These are phyloP conservation scores for Arge pagana DNA, from an alignment of 2,888 invertebrate species.

Conservation along the genomic window DNA sequence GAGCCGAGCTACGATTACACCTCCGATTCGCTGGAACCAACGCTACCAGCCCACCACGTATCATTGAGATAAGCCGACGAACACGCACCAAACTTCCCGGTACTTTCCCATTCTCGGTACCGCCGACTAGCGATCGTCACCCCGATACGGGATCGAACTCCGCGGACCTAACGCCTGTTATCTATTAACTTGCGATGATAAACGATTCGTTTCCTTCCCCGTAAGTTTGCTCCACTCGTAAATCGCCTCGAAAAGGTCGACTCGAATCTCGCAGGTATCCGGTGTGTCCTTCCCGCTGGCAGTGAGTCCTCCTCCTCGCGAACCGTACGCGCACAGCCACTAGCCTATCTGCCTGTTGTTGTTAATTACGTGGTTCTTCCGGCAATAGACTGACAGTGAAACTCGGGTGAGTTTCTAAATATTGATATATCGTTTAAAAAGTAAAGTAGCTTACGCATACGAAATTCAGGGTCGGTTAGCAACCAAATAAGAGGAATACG, in stretches of 20 bases:
- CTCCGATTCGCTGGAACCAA: too few species aligned
- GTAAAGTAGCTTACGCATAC: too few species aligned
- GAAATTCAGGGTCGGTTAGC: too few species aligned
- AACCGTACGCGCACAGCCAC: not conserved
- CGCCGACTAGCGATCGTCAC: slow-evolving; percentile 23
- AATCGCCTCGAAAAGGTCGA: slow-evolving; percentile 34
- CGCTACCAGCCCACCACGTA: too few species aligned
- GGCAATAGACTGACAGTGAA: too few species aligned
- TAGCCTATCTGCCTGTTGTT: too few species aligned
- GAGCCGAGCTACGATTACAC: too few species aligned
- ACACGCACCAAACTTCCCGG: slow-evolving; percentile 14
- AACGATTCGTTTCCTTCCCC: slow-evolving; percentile 47
- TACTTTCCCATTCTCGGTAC: slow-evolving; percentile 13
- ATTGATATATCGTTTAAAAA: too few species aligned
- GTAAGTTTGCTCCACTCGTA: slow-evolving; percentile 40
- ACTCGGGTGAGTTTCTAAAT: too few species aligned
- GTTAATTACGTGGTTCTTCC: too few species aligned
- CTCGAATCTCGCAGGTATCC: slow-evolving; percentile 8
- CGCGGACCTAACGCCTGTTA: slow-evolving; percentile 42
- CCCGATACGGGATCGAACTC: slow-evolving; percentile 25
- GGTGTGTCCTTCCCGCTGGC: not conserved
- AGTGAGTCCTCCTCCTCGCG: not conserved
- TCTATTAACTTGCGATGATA: slow-evolving; percentile 47
- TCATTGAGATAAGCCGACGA: slow-evolving; percentile 14
- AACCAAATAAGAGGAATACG: too few species aligned